Conservation (phyloP, 2,113 vertebrate species). For the Mirounga angustirostris region DNA sequence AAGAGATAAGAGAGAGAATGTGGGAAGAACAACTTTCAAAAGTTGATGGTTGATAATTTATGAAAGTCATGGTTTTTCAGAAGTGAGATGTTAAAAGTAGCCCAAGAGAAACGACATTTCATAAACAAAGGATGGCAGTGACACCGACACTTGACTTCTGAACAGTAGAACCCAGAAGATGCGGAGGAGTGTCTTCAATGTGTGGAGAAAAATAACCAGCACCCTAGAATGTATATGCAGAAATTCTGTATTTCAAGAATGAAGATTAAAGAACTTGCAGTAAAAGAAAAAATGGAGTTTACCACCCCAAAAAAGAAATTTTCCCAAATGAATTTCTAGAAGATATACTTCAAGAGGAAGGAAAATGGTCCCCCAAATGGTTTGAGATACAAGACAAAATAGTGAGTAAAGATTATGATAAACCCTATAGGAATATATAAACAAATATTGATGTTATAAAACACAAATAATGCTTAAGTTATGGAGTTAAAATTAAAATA, state of each 20-base stretch:
- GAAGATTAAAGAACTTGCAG: neutral
- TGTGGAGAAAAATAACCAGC: neutral
- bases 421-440: neutral
- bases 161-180: neutral
- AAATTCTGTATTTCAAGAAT: neutral
- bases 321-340: neutral
- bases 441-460: neutral
- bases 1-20: neutral
- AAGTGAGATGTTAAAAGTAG: constrained; percentile 7
- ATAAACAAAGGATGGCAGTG: neutral
- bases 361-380: neutral
- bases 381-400: neutral
- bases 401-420: neutral
- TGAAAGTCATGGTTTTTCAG: neutral
- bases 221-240: neutral
- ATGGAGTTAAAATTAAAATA: neutral
- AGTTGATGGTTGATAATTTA: neutral
- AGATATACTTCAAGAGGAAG: neutral
- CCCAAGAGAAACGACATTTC: neutral
- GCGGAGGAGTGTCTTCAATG: neutral
- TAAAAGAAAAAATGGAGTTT: neutral
- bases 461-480: neutral
- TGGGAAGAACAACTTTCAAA: neutral
- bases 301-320: neutral
- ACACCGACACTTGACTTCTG: neutral